phyloP scores from a whole-genome alignment of 2,888 invertebrate species.

The Hydraecia micacea region DNA sequence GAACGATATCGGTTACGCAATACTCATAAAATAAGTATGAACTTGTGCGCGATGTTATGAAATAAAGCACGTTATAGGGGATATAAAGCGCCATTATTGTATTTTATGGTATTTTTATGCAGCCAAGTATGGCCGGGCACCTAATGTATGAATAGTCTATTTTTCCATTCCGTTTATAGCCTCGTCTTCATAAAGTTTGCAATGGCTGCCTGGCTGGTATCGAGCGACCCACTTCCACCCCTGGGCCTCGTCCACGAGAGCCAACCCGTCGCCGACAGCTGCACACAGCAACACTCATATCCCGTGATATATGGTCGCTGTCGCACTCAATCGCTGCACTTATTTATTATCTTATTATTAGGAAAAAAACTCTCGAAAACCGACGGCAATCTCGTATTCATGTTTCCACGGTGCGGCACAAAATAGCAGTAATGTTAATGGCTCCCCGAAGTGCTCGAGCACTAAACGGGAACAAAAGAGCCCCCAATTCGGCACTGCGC shows the following conservation, averaged over 20 bases:
- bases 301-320: slow-evolving; percentile 26
- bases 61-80: slow-evolving; percentile 63
- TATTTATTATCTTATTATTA: slow-evolving; percentile 65
- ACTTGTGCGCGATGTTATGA: slow-evolving; percentile 52
- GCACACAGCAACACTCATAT: slow-evolving; percentile 49
- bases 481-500: slow-evolving; percentile 69
- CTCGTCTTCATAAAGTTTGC: slow-evolving; percentile 73
- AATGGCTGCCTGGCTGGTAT: slow-evolving; percentile 67
- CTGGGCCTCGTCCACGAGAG: slow-evolving; percentile 52
- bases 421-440: slow-evolving; percentile 77
- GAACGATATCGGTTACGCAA: slow-evolving; percentile 57
- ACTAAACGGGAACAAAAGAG: slow-evolving; percentile 74
- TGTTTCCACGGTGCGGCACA: slow-evolving; percentile 70
- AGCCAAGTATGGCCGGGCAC: slow-evolving; percentile 51
- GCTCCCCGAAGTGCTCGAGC: slow-evolving; percentile 72
- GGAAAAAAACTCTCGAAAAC: slow-evolving; percentile 63
- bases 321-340: slow-evolving; percentile 51
- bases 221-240: slow-evolving; percentile 71
- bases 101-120: slow-evolving; percentile 66
- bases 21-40: slow-evolving; percentile 44
- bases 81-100: slow-evolving; percentile 62
- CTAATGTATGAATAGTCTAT: slow-evolving; percentile 68
- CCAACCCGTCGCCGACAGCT: slow-evolving; percentile 59
- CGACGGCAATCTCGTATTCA: slow-evolving; percentile 69
- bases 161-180: slow-evolving; percentile 68